Conservation (phyloP, 2,888 invertebrate genomes). For the Epistrophella euchroma region DNA sequence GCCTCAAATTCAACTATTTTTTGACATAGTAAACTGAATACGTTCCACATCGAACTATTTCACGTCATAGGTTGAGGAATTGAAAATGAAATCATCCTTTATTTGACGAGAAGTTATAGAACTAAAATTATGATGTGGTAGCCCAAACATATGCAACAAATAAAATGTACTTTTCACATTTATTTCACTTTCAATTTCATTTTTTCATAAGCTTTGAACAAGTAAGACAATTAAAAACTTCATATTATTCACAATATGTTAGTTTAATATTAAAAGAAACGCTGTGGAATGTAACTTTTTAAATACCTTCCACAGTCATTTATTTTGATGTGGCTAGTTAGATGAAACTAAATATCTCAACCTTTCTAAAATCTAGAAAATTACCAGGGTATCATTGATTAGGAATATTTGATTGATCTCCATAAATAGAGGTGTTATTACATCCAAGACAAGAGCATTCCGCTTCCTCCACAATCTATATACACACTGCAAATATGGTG, state of each 20-base stretch:
- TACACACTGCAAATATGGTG: neutral
- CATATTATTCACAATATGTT: neutral
- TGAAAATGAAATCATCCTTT: neutral
- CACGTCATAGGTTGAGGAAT: neutral
- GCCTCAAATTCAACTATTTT: neutral
- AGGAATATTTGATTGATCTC: slow-evolving; percentile 51
- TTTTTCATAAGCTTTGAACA: neutral
- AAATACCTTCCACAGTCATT: neutral
- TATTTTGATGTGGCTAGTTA: neutral
- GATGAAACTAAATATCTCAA: neutral
- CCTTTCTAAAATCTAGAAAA: slow-evolving; percentile 7
- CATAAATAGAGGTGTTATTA: slow-evolving; percentile 57
- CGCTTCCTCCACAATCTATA: neutral
- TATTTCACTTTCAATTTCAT: neutral
- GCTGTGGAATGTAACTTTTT: neutral
- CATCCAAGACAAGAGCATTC: neutral
- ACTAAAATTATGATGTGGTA: neutral
- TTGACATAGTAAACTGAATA: neutral
- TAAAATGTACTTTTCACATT: neutral
- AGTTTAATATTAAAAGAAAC: neutral
- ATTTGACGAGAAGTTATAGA: neutral
- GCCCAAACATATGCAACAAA: neutral
- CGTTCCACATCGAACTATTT: neutral
- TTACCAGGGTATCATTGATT: slow-evolving; percentile 21
- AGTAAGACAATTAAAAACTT: neutral